Conservation (phyloP, 2,888 invertebrate species). For the Ennomos erosarius region DNA sequence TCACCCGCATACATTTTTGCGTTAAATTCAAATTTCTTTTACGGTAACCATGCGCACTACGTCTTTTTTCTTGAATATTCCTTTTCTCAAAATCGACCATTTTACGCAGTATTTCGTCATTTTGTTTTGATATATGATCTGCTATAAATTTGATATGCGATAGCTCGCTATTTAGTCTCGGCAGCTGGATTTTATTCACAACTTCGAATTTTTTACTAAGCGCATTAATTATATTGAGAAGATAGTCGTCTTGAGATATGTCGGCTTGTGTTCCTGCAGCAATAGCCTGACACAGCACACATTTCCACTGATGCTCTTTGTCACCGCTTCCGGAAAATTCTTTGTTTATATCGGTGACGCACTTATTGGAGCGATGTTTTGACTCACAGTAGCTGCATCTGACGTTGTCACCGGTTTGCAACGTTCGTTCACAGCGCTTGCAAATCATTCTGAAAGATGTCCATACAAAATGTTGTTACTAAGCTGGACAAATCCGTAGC, state of each 20-base stretch:
- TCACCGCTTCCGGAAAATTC: constrained; percentile 55
- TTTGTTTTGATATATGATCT: constrained; percentile 63
- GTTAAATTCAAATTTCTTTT: constrained; percentile 50
- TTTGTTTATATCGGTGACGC: constrained; percentile 43
- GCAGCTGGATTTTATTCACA: constrained; percentile 71
- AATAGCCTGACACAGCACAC: constrained; percentile 60
- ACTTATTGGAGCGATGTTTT: constrained; percentile 51
- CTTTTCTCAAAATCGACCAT: constrained; percentile 53
- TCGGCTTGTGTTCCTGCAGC: constrained; percentile 40
- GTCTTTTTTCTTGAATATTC: constrained; percentile 39
- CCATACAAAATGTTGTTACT: not conserved
- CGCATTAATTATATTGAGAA: constrained; percentile 49
- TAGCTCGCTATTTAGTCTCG: constrained; percentile 65
- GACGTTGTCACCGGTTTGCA: constrained; percentile 51
- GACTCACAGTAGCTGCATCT: constrained; percentile 59
- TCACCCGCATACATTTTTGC: constrained; percentile 32
- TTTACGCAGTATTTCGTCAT: constrained; percentile 60
- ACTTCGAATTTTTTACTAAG: constrained; percentile 69
- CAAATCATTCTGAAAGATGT: constrained; percentile 54
- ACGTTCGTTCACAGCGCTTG: constrained; percentile 55
- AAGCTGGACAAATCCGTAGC: too few relatives aligned
- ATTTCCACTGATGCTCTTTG: constrained; percentile 61
- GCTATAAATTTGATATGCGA: constrained; percentile 58
- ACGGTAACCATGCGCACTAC: constrained; percentile 41
- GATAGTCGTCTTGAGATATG: constrained; percentile 38